Percentiles rank a stretch among this genome's conserved stretches.
Evolutionary conservation across 2,113 vertebrate genomes (phyloP).

Genomic region (Oenanthe melanoleuca): DNA sequence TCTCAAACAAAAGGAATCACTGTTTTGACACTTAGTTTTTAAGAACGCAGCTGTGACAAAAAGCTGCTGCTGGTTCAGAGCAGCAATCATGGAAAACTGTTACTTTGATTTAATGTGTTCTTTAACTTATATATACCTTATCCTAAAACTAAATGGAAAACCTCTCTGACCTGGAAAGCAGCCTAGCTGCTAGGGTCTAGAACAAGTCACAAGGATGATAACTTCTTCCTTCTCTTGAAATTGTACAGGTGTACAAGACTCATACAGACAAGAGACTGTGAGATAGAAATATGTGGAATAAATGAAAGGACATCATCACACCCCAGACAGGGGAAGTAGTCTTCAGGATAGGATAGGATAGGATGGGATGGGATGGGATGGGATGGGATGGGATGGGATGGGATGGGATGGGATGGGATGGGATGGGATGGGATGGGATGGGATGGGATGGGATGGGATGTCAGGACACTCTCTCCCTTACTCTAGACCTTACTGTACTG

Average conservation of each 20-base stretch:
- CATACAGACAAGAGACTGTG: not conserved
- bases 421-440: too few relatives aligned
- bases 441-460: too few relatives aligned
- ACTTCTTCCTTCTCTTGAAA: not conserved
- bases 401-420: too few relatives aligned
- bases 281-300: not conserved
- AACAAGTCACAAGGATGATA: not conserved
- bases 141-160: not conserved
- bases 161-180: not conserved
- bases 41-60: not conserved
- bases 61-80: not conserved
- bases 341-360: not conserved
- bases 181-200: not conserved
- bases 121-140: not conserved
- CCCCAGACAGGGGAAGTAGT: not conserved
- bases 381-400: too few relatives aligned
- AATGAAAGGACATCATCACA: not conserved
- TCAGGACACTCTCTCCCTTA: not conserved
- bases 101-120: not conserved
- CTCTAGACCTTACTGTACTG: not conserved
- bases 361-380: too few relatives aligned
- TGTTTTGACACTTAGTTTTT: not conserved
- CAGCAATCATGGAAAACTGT: not conserved
- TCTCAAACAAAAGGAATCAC: not conserved
- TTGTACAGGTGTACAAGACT: not conserved